These are phyloP conservation scores for Mola mola DNA, from an alignment of 2,113 vertebrate genomes.

Conservation along the genomic window DNA sequence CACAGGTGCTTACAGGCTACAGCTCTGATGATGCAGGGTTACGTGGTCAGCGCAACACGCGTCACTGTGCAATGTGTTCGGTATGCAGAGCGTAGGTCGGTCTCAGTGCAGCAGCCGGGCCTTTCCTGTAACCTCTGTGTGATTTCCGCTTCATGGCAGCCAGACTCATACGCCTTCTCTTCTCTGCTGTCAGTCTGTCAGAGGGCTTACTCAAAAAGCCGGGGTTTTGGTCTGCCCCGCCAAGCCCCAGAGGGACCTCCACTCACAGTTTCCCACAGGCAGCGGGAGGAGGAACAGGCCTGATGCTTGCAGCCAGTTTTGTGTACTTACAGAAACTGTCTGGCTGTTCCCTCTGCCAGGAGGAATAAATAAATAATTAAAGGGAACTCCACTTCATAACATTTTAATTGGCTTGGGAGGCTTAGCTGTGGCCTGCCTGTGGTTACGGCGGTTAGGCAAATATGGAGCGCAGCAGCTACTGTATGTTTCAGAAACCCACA, in stretches of 20 bases:
- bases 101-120: slow-evolving; percentile 39
- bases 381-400: slow-evolving; percentile 75
- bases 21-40: slow-evolving; percentile 51
- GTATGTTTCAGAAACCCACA: slow-evolving; percentile 61
- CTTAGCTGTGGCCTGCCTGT: slow-evolving; percentile 77
- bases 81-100: slow-evolving; percentile 50
- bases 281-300: slow-evolving; percentile 41
- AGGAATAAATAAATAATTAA: slow-evolving; percentile 76
- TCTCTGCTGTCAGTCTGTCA: slow-evolving; percentile 32
- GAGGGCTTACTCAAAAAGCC: slow-evolving; percentile 38
- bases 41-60: slow-evolving; percentile 50
- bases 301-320: slow-evolving; percentile 50
- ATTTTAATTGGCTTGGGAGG: slow-evolving; percentile 79
- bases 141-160: slow-evolving; percentile 52
- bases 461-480: slow-evolving; percentile 66
- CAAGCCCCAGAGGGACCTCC: slow-evolving; percentile 55
- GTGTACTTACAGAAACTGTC: slow-evolving; percentile 74
- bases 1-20: slow-evolving; percentile 52
- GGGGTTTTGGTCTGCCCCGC: slow-evolving; percentile 39
- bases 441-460: slow-evolving; percentile 74
- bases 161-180: slow-evolving; percentile 21
- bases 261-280: slow-evolving; percentile 58
- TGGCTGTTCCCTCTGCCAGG: slow-evolving; percentile 65
- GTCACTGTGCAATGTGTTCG: slow-evolving; percentile 64
- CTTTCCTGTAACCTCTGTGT: slow-evolving; percentile 60